These are phyloP conservation scores for Bucco capensis DNA, from an alignment of 2,113 vertebrate species.

Conservation along the genomic window DNA sequence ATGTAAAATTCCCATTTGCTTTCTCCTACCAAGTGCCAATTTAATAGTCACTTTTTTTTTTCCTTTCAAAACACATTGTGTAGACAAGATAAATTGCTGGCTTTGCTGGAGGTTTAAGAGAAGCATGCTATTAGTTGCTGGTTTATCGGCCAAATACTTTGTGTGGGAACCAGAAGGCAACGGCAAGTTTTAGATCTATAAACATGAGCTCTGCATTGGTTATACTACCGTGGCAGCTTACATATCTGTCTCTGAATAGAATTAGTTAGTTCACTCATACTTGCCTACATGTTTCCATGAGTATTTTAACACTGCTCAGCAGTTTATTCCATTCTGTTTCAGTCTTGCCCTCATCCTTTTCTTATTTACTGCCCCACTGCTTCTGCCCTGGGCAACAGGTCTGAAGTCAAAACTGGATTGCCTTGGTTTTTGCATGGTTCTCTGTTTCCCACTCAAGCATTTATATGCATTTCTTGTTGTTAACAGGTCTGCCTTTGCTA, in stretches of 20 bases:
- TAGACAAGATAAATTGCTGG: background rate
- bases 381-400: background rate
- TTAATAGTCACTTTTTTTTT: background rate
- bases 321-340: background rate
- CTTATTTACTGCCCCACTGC: rapidly evolving
- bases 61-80: background rate
- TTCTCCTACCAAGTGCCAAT: background rate
- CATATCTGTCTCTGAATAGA: background rate
- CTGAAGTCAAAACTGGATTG: background rate
- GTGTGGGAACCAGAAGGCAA: background rate
- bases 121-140: background rate
- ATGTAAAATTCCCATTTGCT: background rate
- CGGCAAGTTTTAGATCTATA: background rate
- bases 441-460: background rate
- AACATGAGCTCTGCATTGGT: background rate
- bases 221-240: background rate
- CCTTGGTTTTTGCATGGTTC: background rate
- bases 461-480: background rate
- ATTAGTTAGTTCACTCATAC: background rate
- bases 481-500: background rate
- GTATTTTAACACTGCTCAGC: background rate
- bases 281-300: background rate
- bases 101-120: background rate
- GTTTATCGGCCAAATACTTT: background rate
- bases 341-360: background rate